Evolutionary conservation across 2,113 vertebrate genomes (phyloP), one percentile per base, ranked within the genome.

Genomic region (Athene noctua): DNA sequence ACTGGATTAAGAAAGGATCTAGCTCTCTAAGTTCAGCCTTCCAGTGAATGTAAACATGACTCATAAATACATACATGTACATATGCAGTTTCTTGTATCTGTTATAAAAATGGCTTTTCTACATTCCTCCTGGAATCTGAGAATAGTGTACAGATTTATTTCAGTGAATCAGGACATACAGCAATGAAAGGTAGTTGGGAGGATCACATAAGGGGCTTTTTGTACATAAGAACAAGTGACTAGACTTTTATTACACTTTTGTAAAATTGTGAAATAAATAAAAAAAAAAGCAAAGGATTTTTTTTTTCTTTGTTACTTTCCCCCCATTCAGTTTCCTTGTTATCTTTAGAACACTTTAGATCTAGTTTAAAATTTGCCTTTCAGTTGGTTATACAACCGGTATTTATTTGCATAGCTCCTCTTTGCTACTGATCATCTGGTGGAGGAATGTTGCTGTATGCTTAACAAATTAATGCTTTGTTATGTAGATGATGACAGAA

Each of bases 21-120:
- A 63, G 13, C 11, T 42, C 10, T 77, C 77, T n/a, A 80, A 86
- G 52, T 96, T 94, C 73, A 75, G 66, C 77, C 66, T 97, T 94
- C 65, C 73, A 51, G 73, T 92, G 80, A 96, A 54, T 88, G 80
- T 85, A 96, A 94, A 88, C 22, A 23, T 44, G 84, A 65, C 87
- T 84, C 70, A 93, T 46, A 66, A n/a, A 32, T 55, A n/a, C 52
- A 38, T 42, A 42, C 11, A 26, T 6, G 11, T 92, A 91, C 86
- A 75, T 92, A 54, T 40, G 58, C 27, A 27, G 38, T 71, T 90
- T 97, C 86, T 59, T 88, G 22, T 86, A 88, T 22, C 7, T 89
- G 63, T 96, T 91, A 80, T 73, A 57, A 96, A 95, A 94, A 94
- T 51, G 36, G 21, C 51, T 97, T 93, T 97, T 91, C 23, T 86